Conservation (phyloP, 2,888 invertebrate genomes). For the Drosophila quinaria region DNA sequence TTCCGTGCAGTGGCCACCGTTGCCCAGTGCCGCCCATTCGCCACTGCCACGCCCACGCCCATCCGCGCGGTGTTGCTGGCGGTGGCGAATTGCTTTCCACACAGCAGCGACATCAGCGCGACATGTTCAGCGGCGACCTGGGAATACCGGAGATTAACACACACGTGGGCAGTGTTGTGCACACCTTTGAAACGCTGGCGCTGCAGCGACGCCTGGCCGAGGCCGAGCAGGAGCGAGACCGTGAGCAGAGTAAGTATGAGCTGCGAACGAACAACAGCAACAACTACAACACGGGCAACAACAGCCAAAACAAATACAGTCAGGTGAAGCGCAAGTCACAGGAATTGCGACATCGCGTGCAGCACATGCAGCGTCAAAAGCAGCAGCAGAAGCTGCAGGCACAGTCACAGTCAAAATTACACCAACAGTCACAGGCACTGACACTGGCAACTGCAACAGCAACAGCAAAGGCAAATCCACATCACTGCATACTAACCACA, state of each 20-base stretch:
- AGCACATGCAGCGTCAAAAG: slow-evolving; percentile 76
- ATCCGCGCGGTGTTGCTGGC: slow-evolving; percentile 22
- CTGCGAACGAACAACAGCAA: slow-evolving; percentile 43
- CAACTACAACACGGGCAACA: slow-evolving; percentile 47
- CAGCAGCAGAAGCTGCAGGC: slow-evolving; percentile 60
- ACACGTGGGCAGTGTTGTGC: slow-evolving; percentile 85
- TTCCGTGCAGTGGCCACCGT: slow-evolving; percentile 54
- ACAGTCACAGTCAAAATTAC: slow-evolving; percentile 30
- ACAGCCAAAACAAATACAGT: slow-evolving; percentile 82
- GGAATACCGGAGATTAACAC: slow-evolving; percentile 85
- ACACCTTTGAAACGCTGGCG: slow-evolving; percentile 85
- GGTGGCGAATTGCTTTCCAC: slow-evolving; percentile 80
- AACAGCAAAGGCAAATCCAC: slow-evolving; percentile 33
- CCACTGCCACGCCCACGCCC: slow-evolving; percentile 66
- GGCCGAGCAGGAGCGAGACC: slow-evolving; percentile 65
- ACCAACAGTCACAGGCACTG: slow-evolving; percentile 39
- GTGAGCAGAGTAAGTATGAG: slow-evolving; percentile 72
- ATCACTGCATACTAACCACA: slow-evolving; percentile 37
- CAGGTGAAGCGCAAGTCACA: slow-evolving; percentile 84
- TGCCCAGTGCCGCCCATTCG: slow-evolving; percentile 66
- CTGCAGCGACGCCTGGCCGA: slow-evolving; percentile 77
- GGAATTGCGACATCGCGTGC: slow-evolving; percentile 83
- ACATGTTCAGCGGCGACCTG: slow-evolving; percentile 85
- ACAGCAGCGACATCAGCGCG: slow-evolving; percentile 84
- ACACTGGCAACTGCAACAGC: slow-evolving; percentile 38